Evolutionary conservation across 2,888 invertebrate genomes (phyloP).

Genomic region (Carpatolechia fugitivella): DNA sequence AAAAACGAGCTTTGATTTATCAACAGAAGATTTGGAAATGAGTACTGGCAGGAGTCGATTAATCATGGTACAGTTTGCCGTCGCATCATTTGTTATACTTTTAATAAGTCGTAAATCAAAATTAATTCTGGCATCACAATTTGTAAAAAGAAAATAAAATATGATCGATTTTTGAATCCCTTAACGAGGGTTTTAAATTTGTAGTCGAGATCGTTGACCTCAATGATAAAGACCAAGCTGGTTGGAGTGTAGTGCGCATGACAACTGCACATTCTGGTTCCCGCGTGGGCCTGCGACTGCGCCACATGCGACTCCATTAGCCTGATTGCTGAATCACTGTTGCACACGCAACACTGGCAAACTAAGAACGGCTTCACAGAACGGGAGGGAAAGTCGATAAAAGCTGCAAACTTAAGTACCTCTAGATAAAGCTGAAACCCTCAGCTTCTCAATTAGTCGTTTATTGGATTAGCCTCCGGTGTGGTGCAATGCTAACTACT

Average conservation of each 20-base stretch:
- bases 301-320: background rate
- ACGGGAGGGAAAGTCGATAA: too few relatives aligned
- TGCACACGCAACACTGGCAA: background rate
- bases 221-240: slow-evolving; percentile 34
- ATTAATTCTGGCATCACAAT: slow-evolving; percentile 5
- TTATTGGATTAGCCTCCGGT: background rate
- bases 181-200: slow-evolving; percentile 31
- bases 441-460: background rate
- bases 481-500: background rate
- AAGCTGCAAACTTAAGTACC: background rate
- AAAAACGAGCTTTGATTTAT: background rate
- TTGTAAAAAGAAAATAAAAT: slow-evolving; percentile 29
- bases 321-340: background rate
- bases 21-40: background rate
- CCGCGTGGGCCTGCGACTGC: too few relatives aligned
- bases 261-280: background rate
- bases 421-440: background rate
- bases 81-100: slow-evolving; percentile 19
- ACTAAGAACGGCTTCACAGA: background rate
- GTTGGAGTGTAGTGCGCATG: slow-evolving; percentile 9
- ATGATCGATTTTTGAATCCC: slow-evolving; percentile 17
- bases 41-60: background rate
- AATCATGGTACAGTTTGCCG: background rate
- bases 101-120: slow-evolving; percentile 25
- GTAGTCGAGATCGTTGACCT: slow-evolving; percentile 30